Evolutionary conservation across 2,113 vertebrate genomes (phyloP).

Genomic region (Ptyas mucosa): DNA sequence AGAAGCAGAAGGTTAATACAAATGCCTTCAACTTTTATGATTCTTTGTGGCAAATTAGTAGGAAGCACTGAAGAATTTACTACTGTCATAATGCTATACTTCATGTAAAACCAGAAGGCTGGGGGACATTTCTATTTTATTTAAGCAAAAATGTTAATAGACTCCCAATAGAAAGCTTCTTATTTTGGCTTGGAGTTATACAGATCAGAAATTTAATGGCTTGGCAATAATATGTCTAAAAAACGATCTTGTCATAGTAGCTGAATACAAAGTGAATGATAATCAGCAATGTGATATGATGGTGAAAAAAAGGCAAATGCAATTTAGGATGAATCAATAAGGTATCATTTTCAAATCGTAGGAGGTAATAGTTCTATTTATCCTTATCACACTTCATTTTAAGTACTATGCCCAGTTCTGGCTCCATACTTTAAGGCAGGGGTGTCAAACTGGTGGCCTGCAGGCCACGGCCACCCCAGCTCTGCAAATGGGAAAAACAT

Average conservation of each 20-base stretch:
- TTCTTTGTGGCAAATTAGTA: neutral
- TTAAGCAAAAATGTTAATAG: neutral
- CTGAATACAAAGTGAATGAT: neutral
- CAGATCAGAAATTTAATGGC: neutral
- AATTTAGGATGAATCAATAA: neutral
- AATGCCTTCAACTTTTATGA: neutral
- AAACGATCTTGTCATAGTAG: neutral
- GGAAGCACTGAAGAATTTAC: neutral
- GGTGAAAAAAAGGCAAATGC: neutral
- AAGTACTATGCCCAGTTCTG: neutral
- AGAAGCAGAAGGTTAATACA: neutral
- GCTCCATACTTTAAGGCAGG: neutral
- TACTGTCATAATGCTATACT: neutral
- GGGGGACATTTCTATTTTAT: neutral
- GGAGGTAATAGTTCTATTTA: neutral
- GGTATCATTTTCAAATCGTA: neutral
- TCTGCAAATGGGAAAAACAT: too few relatives aligned
- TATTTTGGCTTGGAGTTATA: neutral
- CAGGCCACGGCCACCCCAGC: too few relatives aligned
- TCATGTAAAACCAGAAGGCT: neutral
- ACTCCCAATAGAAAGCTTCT: neutral
- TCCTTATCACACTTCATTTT: neutral
- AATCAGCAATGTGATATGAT: neutral
- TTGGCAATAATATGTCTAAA: neutral
- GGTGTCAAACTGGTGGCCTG: too few relatives aligned